Evolutionary conservation across 1,140 invertebrate genomes (phyloP).

Genomic region (Samia ricini): DNA sequence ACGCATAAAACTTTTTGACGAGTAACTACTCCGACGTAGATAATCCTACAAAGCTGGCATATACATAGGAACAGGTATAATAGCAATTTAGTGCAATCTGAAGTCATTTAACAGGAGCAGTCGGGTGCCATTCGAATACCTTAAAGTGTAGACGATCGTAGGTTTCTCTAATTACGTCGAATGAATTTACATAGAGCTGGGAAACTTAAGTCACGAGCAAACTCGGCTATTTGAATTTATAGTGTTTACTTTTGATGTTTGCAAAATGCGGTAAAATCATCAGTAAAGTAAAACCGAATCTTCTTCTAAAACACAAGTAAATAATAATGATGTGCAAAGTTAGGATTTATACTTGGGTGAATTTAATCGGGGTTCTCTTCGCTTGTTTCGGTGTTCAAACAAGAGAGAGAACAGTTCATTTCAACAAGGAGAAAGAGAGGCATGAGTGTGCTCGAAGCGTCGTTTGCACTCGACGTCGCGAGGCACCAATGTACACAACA

Average conservation of each 20-base stretch:
- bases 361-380: slow-evolving; percentile 50
- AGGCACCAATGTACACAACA: slow-evolving; percentile 65
- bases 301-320: slow-evolving; percentile 1
- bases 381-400: slow-evolving; percentile 65
- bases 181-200: slow-evolving; percentile 47
- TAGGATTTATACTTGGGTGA: slow-evolving; percentile 23
- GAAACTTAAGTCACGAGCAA: slow-evolving; percentile 47
- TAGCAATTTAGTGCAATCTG: slow-evolving; percentile 30
- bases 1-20: slow-evolving; percentile 49
- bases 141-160: slow-evolving; percentile 31
- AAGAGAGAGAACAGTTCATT: slow-evolving; percentile 55
- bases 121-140: slow-evolving; percentile 33
- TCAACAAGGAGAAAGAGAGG: slow-evolving; percentile 46
- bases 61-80: slow-evolving; percentile 31
- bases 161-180: slow-evolving; percentile 45
- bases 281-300: slow-evolving; percentile 8
- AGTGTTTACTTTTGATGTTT: not conserved
- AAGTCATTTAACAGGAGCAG: slow-evolving; percentile 36
- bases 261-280: not conserved
- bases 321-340: not conserved
- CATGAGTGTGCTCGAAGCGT: slow-evolving; percentile 53
- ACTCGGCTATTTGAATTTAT: slow-evolving; percentile 26
- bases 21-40: slow-evolving; percentile 19
- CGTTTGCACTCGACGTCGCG: slow-evolving; percentile 49
- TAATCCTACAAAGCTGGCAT: not conserved